These are phyloP conservation scores for Chrysemys picta DNA, from an alignment of 2,113 vertebrate species.

Conservation along the genomic window DNA sequence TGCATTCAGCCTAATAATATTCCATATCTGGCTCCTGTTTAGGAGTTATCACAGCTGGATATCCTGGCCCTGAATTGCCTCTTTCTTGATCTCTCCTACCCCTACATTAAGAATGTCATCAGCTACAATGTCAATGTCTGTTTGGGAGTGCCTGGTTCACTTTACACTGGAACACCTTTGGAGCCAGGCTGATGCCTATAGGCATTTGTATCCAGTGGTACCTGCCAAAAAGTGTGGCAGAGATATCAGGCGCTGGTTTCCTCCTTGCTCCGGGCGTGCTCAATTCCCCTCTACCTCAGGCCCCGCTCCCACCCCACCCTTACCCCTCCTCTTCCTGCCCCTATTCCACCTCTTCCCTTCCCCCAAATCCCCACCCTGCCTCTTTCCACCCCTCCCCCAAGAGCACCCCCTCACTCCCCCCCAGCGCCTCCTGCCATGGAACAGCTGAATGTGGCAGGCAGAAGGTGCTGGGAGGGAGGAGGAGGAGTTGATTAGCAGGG, in stretches of 20 bases:
- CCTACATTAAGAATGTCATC: not conserved
- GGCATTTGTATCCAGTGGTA: not conserved
- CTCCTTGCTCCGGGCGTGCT: no score
- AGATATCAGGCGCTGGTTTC: not conserved
- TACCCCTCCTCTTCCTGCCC: no score
- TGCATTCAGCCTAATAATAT: not conserved
- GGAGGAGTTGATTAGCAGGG: no score
- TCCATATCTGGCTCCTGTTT: not conserved
- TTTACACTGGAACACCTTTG: not conserved
- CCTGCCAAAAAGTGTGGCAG: not conserved
- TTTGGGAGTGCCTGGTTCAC: not conserved
- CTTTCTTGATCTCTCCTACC: not conserved
- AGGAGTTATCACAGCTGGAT: not conserved
- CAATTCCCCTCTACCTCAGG: no score
- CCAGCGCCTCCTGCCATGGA: no score
- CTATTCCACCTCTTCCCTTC: no score
- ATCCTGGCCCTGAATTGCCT: not conserved
- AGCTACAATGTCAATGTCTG: not conserved
- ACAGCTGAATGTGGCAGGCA: no score
- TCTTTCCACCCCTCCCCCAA: no score
- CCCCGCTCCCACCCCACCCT: no score
- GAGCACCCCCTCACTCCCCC: no score
- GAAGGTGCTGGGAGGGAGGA: no score
- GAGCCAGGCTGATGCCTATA: not conserved
- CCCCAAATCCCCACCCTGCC: no score